phyloP scores from a whole-genome alignment of 1,140 invertebrate species.

The Zaprionus gabonicus region DNA sequence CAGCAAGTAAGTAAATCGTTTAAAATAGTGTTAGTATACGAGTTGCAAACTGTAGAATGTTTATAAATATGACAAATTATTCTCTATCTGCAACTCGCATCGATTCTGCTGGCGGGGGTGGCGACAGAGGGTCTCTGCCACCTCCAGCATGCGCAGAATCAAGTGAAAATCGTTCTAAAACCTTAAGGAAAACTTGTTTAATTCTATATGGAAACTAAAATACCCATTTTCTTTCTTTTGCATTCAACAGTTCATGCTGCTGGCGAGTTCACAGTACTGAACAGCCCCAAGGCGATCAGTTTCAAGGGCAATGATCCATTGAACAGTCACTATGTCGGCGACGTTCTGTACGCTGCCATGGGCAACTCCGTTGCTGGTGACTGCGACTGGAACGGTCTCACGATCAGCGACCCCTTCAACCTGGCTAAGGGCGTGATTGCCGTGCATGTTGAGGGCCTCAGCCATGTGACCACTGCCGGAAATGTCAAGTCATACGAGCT shows the following conservation, averaged over 20 bases:
- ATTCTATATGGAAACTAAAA: not conserved
- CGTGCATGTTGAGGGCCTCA: conserved; percentile 90
- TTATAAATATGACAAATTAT: conserved; percentile 6
- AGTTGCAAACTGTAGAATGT: not conserved
- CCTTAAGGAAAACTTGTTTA: not conserved
- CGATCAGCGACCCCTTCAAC: conserved; percentile 90
- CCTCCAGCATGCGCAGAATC: conserved; percentile 64
- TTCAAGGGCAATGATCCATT: conserved; percentile 88
- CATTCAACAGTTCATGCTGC: conserved; percentile 86
- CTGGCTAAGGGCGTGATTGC: conserved; percentile 91
- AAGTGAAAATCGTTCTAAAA: not conserved
- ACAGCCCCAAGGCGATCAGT: conserved; percentile 87
- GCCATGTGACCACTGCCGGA: conserved; percentile 85
- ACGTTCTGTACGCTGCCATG: conserved; percentile 89
- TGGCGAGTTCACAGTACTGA: conserved; percentile 89
- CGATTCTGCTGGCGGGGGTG: conserved; percentile 38
- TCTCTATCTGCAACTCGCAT: conserved; percentile 32
- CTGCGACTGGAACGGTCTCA: conserved; percentile 89
- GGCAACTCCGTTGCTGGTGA: conserved; percentile 88
- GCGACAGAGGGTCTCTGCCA: conserved; percentile 16
- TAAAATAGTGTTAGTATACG: not conserved
- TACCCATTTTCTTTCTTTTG: conserved; percentile 56
- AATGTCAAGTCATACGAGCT: conserved; percentile 73
- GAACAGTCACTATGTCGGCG: conserved; percentile 88
- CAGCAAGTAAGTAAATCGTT: conserved; percentile 77